phyloP scores from a whole-genome alignment of 1,140 invertebrate species.

The Kradibia gibbosae region DNA sequence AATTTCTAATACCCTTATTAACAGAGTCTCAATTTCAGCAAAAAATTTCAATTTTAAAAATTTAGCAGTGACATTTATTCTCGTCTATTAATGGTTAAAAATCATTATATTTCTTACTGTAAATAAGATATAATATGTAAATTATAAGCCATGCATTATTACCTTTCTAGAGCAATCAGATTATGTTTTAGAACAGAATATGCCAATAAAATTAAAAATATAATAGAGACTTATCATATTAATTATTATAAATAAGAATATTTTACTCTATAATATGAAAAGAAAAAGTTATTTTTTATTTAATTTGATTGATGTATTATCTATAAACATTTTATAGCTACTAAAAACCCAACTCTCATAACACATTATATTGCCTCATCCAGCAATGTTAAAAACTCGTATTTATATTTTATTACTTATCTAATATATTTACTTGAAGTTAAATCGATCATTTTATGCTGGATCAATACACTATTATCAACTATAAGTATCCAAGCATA shows the following conservation, averaged over 20 bases:
- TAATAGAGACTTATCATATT: not conserved
- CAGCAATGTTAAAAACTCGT: not conserved
- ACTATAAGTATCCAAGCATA: too few relatives aligned
- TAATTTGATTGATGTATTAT: constrained; percentile 10
- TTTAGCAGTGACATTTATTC: not conserved
- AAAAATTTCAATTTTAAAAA: not conserved
- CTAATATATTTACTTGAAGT: too few relatives aligned
- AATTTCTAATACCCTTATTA: too few relatives aligned
- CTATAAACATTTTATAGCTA: constrained; percentile 15
- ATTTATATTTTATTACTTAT: not conserved
- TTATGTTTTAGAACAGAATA: constrained; percentile 19
- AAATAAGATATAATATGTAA: not conserved
- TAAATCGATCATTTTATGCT: too few relatives aligned
- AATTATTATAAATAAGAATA: not conserved
- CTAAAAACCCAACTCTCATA: not conserved
- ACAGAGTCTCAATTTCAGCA: too few relatives aligned
- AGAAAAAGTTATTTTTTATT: not conserved
- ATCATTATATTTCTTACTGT: not conserved
- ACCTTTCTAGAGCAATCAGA: not conserved
- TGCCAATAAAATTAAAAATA: constrained; percentile 9
- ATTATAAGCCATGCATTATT: not conserved
- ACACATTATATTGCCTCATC: not conserved
- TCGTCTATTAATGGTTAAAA: not conserved
- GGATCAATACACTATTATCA: too few relatives aligned
- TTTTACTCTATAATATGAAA: constrained; percentile 11